Evolutionary conservation across 2,113 vertebrate genomes (phyloP).

Genomic region (Urocolius indicus): DNA sequence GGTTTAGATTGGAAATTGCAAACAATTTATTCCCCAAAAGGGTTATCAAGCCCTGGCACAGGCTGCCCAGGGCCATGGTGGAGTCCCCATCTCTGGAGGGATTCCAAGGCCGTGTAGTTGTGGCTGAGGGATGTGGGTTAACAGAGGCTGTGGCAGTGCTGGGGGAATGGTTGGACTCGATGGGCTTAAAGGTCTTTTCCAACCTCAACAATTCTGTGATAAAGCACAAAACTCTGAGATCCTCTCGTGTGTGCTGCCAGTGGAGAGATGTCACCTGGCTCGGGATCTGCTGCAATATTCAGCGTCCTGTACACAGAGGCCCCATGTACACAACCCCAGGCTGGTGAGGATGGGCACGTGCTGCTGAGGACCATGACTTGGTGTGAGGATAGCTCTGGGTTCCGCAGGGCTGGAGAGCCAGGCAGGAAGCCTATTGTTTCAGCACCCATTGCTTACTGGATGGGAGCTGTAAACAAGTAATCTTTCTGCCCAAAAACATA

Average conservation of each 20-base stretch:
- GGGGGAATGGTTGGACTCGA: too few relatives aligned
- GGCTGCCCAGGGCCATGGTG: too few relatives aligned
- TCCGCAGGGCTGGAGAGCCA: neutral
- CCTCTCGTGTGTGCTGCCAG: fast-evolving
- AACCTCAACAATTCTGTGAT: too few relatives aligned
- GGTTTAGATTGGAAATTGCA: too few relatives aligned
- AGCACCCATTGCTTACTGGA: neutral
- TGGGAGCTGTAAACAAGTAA: slow-evolving; percentile 18
- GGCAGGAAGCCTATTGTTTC: slow-evolving; percentile 61
- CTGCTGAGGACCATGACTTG: neutral
- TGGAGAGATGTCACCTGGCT: neutral
- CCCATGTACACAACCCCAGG: neutral
- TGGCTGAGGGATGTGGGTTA: too few relatives aligned
- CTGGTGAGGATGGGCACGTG: neutral
- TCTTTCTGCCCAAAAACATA: slow-evolving; percentile 8
- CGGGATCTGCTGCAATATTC: fast-evolving
- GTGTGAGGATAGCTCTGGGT: neutral
- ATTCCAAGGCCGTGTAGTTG: too few relatives aligned
- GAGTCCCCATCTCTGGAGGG: too few relatives aligned
- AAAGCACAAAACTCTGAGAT: neutral
- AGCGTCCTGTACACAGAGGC: fast-evolving
- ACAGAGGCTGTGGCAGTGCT: too few relatives aligned
- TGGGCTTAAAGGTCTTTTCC: too few relatives aligned
- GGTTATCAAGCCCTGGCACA: too few relatives aligned
- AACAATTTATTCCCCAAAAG: too few relatives aligned